phyloP scores from a whole-genome alignment of 1,140 invertebrate species.

The Plectus sambesii region DNA sequence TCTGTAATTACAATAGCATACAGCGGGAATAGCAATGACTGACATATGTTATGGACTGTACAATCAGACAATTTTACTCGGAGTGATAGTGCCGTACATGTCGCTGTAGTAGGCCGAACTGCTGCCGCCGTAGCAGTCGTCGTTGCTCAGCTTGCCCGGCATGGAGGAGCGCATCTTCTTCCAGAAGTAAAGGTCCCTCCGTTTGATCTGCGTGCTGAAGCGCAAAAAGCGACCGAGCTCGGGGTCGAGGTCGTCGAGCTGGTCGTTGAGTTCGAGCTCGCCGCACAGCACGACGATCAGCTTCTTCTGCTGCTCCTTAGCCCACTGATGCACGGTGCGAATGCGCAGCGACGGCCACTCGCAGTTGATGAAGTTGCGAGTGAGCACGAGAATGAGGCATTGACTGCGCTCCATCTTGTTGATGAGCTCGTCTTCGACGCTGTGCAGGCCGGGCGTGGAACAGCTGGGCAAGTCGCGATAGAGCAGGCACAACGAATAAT shows the following conservation, averaged over 20 bases:
- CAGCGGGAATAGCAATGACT: no score
- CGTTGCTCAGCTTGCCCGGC: conserved; percentile 13
- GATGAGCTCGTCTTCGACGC: conserved; percentile 32
- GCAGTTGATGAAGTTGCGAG: conserved; percentile 32
- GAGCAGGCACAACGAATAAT: conserved; percentile 25
- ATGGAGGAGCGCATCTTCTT: conserved; percentile 19
- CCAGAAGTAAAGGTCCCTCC: conserved; percentile 24
- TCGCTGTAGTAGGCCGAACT: conserved; percentile 27
- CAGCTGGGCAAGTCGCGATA: conserved; percentile 27
- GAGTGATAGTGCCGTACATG: conserved; percentile 31
- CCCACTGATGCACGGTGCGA: conserved; percentile 33
- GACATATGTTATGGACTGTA: no score
- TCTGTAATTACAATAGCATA: no score
- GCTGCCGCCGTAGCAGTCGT: conserved; percentile 3
- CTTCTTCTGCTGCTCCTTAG: conserved; percentile 25
- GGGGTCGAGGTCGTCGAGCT: conserved; percentile 29
- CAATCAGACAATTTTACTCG: conserved; percentile 28
- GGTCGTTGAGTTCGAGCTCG: conserved; percentile 16
- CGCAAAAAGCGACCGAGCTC: conserved; percentile 40
- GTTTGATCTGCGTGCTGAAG: conserved; percentile 24
- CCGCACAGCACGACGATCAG: conserved; percentile 24
- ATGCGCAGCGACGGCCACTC: conserved; percentile 38
- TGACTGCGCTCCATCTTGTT: conserved; percentile 27
- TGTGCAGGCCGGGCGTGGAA: conserved; percentile 20
- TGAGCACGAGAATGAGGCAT: conserved; percentile 31